Conservation (phyloP, 2,888 invertebrate genomes). For the Aphodius sticticus region DNA sequence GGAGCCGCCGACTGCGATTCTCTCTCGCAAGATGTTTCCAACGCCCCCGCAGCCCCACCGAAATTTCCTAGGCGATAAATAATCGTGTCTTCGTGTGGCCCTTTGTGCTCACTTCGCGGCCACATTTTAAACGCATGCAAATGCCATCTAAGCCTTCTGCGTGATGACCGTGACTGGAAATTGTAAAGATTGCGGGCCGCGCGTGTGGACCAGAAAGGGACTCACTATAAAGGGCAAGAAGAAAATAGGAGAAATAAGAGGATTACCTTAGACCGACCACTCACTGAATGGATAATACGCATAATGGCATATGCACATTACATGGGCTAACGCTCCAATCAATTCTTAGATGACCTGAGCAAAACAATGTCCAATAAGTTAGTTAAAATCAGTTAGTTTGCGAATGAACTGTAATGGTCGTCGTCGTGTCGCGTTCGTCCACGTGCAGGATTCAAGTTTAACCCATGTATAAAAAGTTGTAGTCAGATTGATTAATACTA, state of each 20-base stretch:
- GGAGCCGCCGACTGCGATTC: neutral
- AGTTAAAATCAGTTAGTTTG: too few species aligned
- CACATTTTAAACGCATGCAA: conserved; percentile 62
- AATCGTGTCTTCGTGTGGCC: conserved; percentile 59
- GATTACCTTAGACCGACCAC: conserved; percentile 14
- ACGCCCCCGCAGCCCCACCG: conserved; percentile 44
- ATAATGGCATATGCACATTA: conserved; percentile 6
- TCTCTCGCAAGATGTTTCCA: conserved; percentile 46
- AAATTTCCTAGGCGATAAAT: conserved; percentile 53
- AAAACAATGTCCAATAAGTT: too few species aligned
- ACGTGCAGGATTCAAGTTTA: neutral
- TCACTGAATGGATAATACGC: conserved; percentile 7
- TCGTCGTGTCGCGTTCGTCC: neutral
- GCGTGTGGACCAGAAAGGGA: conserved; percentile 18
- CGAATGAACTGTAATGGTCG: neutral
- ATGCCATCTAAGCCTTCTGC: conserved; percentile 54
- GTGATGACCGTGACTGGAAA: conserved; percentile 59
- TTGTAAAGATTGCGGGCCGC: conserved; percentile 51
- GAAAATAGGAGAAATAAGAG: conserved; percentile 11
- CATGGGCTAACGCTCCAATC: conserved; percentile 5
- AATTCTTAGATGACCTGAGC: conserved; percentile 35
- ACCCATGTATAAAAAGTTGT: neutral
- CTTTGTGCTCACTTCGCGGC: conserved; percentile 58
- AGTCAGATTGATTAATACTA: conserved; percentile 46
- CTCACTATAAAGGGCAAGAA: neutral